Percentiles rank a stretch among this genome's conserved stretches.
Evolutionary conservation across 37 sponge, comb jelly and placozoan genomes (phyloP).

Genomic region (Axinella damicornis): DNA sequence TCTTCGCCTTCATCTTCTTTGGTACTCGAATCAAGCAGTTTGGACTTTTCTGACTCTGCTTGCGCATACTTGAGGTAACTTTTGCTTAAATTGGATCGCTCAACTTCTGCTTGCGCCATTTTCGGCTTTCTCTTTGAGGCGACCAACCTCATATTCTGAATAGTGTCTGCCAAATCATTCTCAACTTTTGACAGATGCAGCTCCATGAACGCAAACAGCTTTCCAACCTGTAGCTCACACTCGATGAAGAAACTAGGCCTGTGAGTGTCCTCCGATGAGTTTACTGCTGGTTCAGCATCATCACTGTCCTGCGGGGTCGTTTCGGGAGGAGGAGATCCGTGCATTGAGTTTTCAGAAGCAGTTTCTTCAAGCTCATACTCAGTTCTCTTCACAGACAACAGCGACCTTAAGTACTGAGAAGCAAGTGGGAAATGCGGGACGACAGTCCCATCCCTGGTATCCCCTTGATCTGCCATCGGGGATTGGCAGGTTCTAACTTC

Average conservation of each 20-base stretch:
- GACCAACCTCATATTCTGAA: too few species aligned
- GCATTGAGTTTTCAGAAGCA: not conserved
- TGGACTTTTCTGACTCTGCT: not conserved
- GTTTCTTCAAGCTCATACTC: not conserved
- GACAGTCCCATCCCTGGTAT: conserved; percentile 17
- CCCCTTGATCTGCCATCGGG: too few species aligned
- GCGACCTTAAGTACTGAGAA: conserved; percentile 16
- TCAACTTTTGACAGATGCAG: conserved; percentile 11
- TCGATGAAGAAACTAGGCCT: conserved; percentile 4
- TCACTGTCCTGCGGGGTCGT: not conserved
- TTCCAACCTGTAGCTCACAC: conserved; percentile 6
- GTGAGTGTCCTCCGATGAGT: not conserved
- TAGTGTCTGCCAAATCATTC: not conserved
- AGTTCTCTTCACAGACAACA: not conserved
- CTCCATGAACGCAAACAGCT: conserved; percentile 16
- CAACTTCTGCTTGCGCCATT: too few species aligned
- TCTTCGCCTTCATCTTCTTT: not conserved
- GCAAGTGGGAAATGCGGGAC: not conserved
- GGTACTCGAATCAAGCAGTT: not conserved
- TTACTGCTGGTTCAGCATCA: not conserved
- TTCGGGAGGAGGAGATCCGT: not conserved
- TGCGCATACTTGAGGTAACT: not conserved
- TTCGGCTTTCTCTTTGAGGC: too few species aligned
- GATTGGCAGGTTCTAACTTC: too few species aligned
- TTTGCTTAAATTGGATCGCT: too few species aligned